Conservation (phyloP, 2,888 invertebrate genomes). For the Ligdia adustata region DNA sequence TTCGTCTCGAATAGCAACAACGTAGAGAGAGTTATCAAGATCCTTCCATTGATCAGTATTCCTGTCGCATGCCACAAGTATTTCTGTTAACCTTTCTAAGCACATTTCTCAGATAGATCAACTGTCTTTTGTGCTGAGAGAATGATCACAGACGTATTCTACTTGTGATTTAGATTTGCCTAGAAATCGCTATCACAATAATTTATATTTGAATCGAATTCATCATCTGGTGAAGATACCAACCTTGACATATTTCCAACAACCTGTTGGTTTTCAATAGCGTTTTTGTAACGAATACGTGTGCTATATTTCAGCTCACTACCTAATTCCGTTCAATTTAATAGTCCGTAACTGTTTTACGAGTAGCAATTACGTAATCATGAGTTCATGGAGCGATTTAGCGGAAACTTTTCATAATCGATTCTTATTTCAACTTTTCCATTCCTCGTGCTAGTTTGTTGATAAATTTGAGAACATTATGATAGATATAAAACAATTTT, state of each 20-base stretch:
- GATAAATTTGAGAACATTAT: too few species aligned
- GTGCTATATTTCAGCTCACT: slow-evolving; percentile 38
- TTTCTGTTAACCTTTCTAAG: slow-evolving; percentile 34
- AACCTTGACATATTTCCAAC: slow-evolving; percentile 22
- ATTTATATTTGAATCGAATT: neutral
- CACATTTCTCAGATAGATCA: slow-evolving; percentile 33
- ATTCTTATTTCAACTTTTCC: too few species aligned
- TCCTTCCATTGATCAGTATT: slow-evolving; percentile 36
- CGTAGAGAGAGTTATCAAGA: slow-evolving; percentile 36
- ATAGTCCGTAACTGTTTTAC: slow-evolving; percentile 55
- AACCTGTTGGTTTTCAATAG: slow-evolving; percentile 30
- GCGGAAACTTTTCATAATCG: too few species aligned
- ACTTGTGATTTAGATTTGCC: slow-evolving; percentile 16
- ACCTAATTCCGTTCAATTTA: slow-evolving; percentile 49
- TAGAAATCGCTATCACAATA: slow-evolving; percentile 1
- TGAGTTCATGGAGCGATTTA: slow-evolving; percentile 39
- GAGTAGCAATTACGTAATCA: slow-evolving; percentile 44
- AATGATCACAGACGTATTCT: slow-evolving; percentile 22
- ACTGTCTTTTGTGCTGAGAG: slow-evolving; percentile 25
- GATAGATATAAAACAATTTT: too few species aligned
- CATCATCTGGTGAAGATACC: slow-evolving; percentile 1
- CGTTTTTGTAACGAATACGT: slow-evolving; percentile 24
- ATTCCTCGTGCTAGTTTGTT: too few species aligned
- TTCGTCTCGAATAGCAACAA: slow-evolving; percentile 31
- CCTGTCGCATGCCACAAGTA: slow-evolving; percentile 31